Evolutionary conservation across 2,113 vertebrate genomes (phyloP).

Genomic region (Rhegmatorhina hoffmannsi): DNA sequence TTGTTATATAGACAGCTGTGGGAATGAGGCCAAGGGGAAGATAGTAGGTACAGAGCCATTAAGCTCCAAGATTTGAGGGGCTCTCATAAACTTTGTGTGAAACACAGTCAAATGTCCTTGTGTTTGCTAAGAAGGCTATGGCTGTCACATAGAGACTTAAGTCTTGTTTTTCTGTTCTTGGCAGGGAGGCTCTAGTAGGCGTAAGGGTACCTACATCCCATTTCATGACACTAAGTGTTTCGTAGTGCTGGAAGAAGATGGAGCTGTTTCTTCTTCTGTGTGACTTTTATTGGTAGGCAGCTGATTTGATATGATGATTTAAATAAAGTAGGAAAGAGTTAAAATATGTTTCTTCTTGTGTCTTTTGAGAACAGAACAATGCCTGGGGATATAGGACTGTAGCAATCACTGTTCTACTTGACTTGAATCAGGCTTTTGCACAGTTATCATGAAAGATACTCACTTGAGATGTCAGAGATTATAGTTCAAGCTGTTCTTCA

Average conservation of each 20-base stretch:
- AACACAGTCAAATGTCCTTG: not conserved
- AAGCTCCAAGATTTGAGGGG: not conserved
- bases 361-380: not conserved
- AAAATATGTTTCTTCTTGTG: not conserved
- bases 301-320: not conserved
- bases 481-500: not conserved
- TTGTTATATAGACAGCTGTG: not conserved
- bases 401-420: not conserved
- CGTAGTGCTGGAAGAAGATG: not conserved
- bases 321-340: not conserved
- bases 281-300: not conserved
- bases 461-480: not conserved
- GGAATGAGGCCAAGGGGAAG: not conserved
- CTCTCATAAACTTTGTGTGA: not conserved
- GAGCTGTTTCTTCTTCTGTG: not conserved
- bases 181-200: not conserved
- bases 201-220: accelerated
- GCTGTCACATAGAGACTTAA: not conserved
- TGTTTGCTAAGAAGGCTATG: not conserved
- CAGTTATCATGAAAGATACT: not conserved
- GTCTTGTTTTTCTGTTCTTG: not conserved
- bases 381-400: not conserved
- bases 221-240: not conserved
- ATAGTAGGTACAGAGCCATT: not conserved
- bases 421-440: not conserved